Evolutionary conservation across 1,140 invertebrate species (phyloP).

Genomic region (Tribolium castaneum): DNA sequence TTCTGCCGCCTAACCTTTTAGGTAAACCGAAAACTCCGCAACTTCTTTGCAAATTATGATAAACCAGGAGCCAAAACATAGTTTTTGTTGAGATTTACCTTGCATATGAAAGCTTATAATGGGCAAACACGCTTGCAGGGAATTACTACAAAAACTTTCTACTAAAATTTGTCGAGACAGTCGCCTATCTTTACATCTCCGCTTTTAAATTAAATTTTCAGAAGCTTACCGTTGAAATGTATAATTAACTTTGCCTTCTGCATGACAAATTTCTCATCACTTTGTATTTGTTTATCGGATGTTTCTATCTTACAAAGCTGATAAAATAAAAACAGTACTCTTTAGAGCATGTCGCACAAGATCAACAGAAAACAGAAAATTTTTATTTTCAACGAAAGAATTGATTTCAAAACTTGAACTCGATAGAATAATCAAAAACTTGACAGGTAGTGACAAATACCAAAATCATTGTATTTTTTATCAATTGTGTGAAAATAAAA

Average conservation of each 20-base stretch:
- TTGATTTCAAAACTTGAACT: too few species aligned
- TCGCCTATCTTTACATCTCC: neutral
- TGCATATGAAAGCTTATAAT: neutral
- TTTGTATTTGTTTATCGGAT: neutral
- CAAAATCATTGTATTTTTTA: too few species aligned
- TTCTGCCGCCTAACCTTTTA: too few species aligned
- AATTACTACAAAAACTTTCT: neutral
- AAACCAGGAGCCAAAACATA: neutral
- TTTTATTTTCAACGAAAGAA: too few species aligned
- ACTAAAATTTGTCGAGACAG: neutral
- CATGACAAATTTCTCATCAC: neutral
- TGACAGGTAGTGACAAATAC: too few species aligned
- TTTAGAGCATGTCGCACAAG: too few species aligned
- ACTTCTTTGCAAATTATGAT: too few species aligned
- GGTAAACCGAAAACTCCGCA: too few species aligned
- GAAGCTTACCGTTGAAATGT: neutral
- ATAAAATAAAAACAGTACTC: too few species aligned
- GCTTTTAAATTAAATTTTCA: neutral
- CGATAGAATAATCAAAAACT: too few species aligned
- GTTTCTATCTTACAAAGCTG: neutral
- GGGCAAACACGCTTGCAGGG: neutral
- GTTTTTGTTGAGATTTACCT: neutral
- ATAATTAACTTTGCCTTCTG: neutral
- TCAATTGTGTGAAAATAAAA: too few species aligned
- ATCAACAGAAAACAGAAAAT: too few species aligned